These are phyloP conservation scores for Orycteropus afer DNA, from an alignment of 2,113 vertebrate species.

Conservation along the genomic window DNA sequence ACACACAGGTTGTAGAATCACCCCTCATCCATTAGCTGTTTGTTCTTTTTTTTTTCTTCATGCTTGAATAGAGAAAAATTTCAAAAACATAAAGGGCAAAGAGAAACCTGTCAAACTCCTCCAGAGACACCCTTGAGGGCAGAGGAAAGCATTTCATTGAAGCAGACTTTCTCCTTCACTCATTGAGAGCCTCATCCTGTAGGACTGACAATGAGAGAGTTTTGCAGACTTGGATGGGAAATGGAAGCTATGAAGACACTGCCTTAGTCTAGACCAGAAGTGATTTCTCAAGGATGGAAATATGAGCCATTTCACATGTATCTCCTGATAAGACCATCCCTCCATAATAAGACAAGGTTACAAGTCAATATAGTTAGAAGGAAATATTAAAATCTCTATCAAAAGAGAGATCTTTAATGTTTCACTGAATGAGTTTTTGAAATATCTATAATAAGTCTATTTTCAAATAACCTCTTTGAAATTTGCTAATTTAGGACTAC, in stretches of 20 bases:
- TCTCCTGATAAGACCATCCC: background rate
- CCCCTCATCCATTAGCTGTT: background rate
- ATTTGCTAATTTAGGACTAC: background rate
- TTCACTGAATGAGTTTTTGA: background rate
- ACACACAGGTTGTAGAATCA: background rate
- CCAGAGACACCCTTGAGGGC: background rate
- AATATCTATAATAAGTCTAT: background rate
- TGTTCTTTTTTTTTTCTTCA: background rate
- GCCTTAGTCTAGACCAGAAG: background rate
- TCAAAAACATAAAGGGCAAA: conserved; percentile 55
- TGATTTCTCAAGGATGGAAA: conserved; percentile 15
- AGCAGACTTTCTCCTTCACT: background rate
- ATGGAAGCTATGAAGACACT: background rate
- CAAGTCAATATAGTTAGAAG: background rate
- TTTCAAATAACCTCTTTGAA: conserved; percentile 19
- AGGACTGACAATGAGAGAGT: background rate
- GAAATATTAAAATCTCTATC: background rate
- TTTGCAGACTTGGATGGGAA: background rate
- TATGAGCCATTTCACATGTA: background rate
- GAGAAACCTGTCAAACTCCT: conserved; percentile 39
- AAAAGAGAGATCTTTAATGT: background rate
- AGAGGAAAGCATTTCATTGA: conserved; percentile 10
- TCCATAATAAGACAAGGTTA: background rate
- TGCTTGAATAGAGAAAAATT: conserved; percentile 34
- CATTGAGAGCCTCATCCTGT: background rate